These are phyloP conservation scores for Globia sparganii DNA, from an alignment of 2,888 invertebrate species.

Conservation along the genomic window DNA sequence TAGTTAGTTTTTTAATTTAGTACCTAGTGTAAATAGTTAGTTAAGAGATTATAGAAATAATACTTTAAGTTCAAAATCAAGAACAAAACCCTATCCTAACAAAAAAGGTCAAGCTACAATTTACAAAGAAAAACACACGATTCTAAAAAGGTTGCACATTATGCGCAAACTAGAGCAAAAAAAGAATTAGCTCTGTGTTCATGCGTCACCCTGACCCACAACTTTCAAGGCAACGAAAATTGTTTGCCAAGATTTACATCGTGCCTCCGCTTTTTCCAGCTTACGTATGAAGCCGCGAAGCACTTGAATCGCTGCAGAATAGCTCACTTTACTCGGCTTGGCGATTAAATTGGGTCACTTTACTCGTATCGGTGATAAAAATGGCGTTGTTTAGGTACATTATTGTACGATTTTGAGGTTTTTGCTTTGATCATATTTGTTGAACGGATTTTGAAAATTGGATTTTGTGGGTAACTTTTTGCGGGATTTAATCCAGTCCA, in stretches of 20 bases:
- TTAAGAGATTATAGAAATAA: too few species aligned
- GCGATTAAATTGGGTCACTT: constrained; percentile 64
- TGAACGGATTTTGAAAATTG: constrained; percentile 28
- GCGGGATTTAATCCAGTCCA: not conserved
- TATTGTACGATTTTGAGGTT: constrained; percentile 36
- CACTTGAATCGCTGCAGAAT: constrained; percentile 53
- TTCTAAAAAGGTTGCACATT: constrained; percentile 65
- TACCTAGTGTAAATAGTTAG: too few species aligned
- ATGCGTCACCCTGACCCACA: constrained; percentile 76
- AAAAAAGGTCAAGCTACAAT: constrained; percentile 30
- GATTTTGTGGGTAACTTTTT: constrained; percentile 1
- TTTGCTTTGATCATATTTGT: constrained; percentile 26
- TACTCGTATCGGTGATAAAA: constrained; percentile 55
- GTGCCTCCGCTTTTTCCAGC: constrained; percentile 57
- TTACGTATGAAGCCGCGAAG: constrained; percentile 49
- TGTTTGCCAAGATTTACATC: constrained; percentile 70
- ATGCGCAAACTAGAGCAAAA: constrained; percentile 64
- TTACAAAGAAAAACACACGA: constrained; percentile 42
- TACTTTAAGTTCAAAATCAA: constrained; percentile 5
- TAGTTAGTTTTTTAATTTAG: too few species aligned
- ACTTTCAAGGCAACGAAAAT: constrained; percentile 78
- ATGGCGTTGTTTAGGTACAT: constrained; percentile 27
- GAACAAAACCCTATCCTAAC: constrained; percentile 11
- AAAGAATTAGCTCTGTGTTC: constrained; percentile 64
- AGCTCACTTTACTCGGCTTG: constrained; percentile 58